A percentile compares a stretch with the other conserved stretches of the same genome.
phyloP scores from a whole-genome alignment of 2,888 invertebrate genomes.

The Watsonalla cultraria region DNA sequence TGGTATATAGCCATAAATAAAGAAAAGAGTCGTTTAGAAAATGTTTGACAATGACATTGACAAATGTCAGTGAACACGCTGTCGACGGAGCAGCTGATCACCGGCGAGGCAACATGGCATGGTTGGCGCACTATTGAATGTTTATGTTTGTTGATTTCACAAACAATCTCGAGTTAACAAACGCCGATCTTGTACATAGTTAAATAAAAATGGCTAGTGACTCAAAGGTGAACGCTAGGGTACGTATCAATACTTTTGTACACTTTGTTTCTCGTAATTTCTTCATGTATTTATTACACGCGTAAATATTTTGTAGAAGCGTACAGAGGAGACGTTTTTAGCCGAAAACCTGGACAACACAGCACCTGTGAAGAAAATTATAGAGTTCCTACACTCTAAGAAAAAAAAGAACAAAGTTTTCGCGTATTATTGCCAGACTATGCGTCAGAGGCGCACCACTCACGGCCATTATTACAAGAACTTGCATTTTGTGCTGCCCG shows the following conservation, averaged over 20 bases:
- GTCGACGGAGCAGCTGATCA: no score
- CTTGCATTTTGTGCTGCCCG: slow-evolving; percentile 40
- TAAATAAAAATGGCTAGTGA: neutral
- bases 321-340: slow-evolving; percentile 24
- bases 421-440: slow-evolving; percentile 34
- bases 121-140: no score
- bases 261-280: no score
- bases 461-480: slow-evolving; percentile 12
- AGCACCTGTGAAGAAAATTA: slow-evolving; percentile 42
- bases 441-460: slow-evolving; percentile 30
- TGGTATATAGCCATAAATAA: no score
- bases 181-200: no score
- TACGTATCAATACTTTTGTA: neutral
- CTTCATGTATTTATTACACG: no score
- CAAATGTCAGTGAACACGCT: no score
- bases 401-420: slow-evolving; percentile 38
- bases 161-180: no score
- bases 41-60: no score
- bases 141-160: no score
- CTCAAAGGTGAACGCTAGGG: neutral
- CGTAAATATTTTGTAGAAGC: slow-evolving; percentile 19
- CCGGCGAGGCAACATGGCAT: no score
- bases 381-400: slow-evolving; percentile 35
- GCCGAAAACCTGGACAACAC: slow-evolving; percentile 43
- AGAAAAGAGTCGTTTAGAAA: no score